Percentiles rank a stretch among this genome's conserved stretches.
These are phyloP conservation scores for Puffinus mauretanicus DNA, from an alignment of 2,113 vertebrate genomes.

Conservation along the genomic window DNA sequence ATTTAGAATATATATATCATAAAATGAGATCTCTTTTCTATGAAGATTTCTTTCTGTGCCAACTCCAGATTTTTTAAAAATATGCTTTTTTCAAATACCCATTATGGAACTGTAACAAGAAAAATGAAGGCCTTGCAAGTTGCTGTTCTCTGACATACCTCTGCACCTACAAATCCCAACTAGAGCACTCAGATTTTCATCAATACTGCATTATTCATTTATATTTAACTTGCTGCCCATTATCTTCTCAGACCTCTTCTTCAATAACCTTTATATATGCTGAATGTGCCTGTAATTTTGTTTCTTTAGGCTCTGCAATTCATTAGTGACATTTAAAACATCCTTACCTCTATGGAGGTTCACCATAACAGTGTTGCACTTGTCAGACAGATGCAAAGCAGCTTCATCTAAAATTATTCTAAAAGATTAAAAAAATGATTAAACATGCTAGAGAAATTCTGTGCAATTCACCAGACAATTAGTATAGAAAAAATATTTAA, in stretches of 20 bases:
- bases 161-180: background rate
- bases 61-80: background rate
- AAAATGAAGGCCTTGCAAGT: background rate
- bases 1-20: background rate
- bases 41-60: background rate
- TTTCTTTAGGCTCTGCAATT: background rate
- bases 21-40: background rate
- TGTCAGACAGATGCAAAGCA: conserved; percentile 93
- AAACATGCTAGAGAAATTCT: background rate
- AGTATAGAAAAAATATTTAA: background rate
- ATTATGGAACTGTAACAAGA: background rate
- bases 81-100: background rate
- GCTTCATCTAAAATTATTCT: conserved; percentile 98
- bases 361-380: conserved; percentile 85
- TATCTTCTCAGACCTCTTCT: background rate
- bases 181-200: background rate
- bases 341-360: conserved; percentile 88
- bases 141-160: background rate
- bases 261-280: background rate
- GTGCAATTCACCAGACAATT: background rate
- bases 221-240: background rate
- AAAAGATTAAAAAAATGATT: background rate
- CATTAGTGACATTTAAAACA: background rate
- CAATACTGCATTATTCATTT: background rate
- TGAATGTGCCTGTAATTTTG: background rate